These are phyloP conservation scores for Cyclophora punctaria DNA, from an alignment of 2,888 invertebrate species.

Conservation along the genomic window DNA sequence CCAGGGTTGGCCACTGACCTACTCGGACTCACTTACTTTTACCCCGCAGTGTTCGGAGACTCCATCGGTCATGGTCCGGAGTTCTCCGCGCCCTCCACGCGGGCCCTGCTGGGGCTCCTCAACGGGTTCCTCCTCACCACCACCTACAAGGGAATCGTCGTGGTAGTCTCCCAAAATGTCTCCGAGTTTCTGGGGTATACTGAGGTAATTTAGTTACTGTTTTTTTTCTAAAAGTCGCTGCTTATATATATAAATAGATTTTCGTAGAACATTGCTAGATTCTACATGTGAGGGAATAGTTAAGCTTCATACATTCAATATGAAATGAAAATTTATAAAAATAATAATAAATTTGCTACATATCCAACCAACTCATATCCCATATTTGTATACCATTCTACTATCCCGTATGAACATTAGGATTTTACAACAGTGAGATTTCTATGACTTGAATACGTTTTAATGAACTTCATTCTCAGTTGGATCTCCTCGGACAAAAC, in stretches of 20 bases:
- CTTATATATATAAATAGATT: no score
- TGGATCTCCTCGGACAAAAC: conserved; percentile 91
- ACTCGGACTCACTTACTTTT: background rate
- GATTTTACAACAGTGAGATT: no score
- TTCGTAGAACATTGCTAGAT: no score
- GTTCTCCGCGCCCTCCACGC: conserved; percentile 62
- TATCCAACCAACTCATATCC: no score
- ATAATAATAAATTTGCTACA: no score
- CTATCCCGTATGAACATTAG: no score
- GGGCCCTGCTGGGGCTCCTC: conserved; percentile 74
- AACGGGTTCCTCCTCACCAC: conserved; percentile 88
- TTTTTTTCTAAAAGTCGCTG: no score
- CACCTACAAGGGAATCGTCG: conserved; percentile 86
- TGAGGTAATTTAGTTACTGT: conserved; percentile 64
- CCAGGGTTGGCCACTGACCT: background rate
- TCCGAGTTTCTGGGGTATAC: conserved; percentile 87
- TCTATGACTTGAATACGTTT: background rate
- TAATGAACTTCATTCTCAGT: conserved; percentile 60
- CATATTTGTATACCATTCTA: no score
- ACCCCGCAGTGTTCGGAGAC: conserved; percentile 71
- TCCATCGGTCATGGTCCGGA: conserved; percentile 79
- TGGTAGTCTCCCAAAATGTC: conserved; percentile 88
- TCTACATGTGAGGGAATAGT: no score
- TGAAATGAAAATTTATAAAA: no score
- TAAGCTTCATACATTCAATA: no score